Evolutionary conservation across 2,888 invertebrate genomes (phyloP), one percentile per base, ranked within the genome.

Genomic region (Dicyrtoma fusca): DNA sequence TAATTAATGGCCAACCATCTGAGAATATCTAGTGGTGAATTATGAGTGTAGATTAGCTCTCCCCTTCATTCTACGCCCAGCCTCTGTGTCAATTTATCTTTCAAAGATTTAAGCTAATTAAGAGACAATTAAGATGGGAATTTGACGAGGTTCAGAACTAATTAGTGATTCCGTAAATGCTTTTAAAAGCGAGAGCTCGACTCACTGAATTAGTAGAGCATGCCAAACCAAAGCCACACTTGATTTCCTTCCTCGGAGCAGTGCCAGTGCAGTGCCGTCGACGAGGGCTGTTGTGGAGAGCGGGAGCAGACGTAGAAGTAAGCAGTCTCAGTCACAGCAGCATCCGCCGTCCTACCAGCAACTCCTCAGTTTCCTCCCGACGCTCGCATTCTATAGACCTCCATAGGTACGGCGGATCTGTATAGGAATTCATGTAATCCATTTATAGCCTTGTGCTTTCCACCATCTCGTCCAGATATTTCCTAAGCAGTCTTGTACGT

Each of bases 101-200:
- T 74, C 74, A 74, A 75, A 80, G 80, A 78, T 78, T 77, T 77
- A 76, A 79, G 76, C 79, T 80, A 80, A 80, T 80, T 80, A 80
- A 78, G 80, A 80, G 79, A 75, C 80, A 78, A 80, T 80, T 80
- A 78, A 78, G 80, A 77, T 78, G 79, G 79, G 78, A 79, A 77
- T 80, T 80, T 78, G 79, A 80, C 77, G 77, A 80, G 79, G 76
- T 78, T 80, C 79, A 76, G 79, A 77, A 74, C 79, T 80, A 78
- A 80, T 80, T 80, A 80, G 78, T 77, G 76, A 80, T 78, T 80
- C 78, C 75, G 77, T 77, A 79, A 78, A 78, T 78, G 78, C 69
- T 69, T 61, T 65, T 69, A 61, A 59, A 47, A 69, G 69, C 61
- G 61, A 69, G 59, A 47, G 51, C 44, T 47, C 63, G 64, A 63